Percentiles rank a stretch among this genome's conserved stretches.
Evolutionary conservation across 2,797 vertebrate genomes (phyloP).

Genomic region (Eulemur rubriventer): DNA sequence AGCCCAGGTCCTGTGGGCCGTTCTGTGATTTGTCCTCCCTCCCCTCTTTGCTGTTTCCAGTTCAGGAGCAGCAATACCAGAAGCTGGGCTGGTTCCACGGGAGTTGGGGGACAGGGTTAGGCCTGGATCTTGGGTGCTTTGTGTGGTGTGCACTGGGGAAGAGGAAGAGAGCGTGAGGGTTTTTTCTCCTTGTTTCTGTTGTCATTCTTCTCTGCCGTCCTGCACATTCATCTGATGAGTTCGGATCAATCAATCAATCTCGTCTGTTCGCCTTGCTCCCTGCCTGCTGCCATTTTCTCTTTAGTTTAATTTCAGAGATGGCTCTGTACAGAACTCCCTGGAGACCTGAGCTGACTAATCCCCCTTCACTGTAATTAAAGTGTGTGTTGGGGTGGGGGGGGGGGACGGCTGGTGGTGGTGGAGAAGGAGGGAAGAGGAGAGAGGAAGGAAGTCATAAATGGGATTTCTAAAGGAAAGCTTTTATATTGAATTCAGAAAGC

Average conservation of each 20-base stretch:
- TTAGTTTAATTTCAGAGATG: constrained; percentile 88
- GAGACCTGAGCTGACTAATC: constrained; percentile 91
- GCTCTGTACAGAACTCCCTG: constrained; percentile 85
- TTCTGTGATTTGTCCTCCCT: constrained; percentile 41
- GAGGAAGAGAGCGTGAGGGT: background rate
- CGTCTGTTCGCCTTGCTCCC: constrained; percentile 74
- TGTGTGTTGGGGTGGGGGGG: background rate
- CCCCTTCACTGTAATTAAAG: constrained; percentile 96
- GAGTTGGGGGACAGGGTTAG: background rate
- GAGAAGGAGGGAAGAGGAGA: constrained; percentile 1
- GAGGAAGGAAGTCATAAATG: constrained; percentile 90
- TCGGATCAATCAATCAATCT: constrained; percentile 80
- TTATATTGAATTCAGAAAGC: constrained; percentile 90
- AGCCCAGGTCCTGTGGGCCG: background rate
- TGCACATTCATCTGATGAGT: constrained; percentile 74
- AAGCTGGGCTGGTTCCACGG: background rate
- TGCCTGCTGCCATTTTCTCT: constrained; percentile 84
- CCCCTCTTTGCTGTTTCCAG: constrained; percentile 3
- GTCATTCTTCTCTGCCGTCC: constrained; percentile 56
- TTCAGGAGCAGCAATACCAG: constrained; percentile 45
- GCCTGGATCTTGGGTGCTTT: background rate
- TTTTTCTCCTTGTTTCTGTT: constrained; percentile 34
- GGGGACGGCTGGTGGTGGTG: constrained; percentile 19
- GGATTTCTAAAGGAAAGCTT: constrained; percentile 93
- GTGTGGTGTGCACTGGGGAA: background rate